These are phyloP conservation scores for Tauraco erythrolophus DNA, from an alignment of 2,113 vertebrate species.

Conservation along the genomic window DNA sequence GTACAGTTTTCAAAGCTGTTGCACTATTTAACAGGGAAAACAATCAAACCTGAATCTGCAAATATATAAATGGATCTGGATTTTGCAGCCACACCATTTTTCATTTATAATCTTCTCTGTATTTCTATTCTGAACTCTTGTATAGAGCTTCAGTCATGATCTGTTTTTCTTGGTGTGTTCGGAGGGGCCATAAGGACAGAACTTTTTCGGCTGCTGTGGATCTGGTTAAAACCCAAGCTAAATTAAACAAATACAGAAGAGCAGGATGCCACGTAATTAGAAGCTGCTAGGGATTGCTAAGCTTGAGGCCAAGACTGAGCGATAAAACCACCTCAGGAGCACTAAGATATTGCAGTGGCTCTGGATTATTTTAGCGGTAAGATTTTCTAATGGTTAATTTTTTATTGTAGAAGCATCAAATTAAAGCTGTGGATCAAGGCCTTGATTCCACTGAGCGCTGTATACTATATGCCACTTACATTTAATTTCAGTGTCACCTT, in stretches of 20 bases:
- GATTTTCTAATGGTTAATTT: not conserved
- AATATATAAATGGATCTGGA: not conserved
- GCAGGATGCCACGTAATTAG: conserved; percentile 5
- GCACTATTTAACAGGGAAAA: not conserved
- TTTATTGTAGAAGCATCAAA: not conserved
- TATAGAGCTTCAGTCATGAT: not conserved
- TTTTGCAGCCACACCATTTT: not conserved
- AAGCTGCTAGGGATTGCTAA: not conserved
- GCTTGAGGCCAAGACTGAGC: not conserved
- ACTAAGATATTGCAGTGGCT: not conserved
- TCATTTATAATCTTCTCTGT: not conserved
- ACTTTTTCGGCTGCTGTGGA: not conserved
- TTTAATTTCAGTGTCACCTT: not conserved
- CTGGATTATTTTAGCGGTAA: not conserved
- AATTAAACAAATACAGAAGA: conserved; percentile 29
- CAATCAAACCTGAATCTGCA: not conserved
- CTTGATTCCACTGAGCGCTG: not conserved
- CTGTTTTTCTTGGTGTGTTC: not conserved
- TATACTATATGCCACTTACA: not conserved
- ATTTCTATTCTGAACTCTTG: not conserved
- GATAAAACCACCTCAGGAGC: not conserved
- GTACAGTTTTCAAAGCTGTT: not conserved
- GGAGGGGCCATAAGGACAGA: not conserved
- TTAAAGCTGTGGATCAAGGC: not conserved
- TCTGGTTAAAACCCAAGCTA: conserved; percentile 30